A percentile compares a stretch with the other conserved stretches of the same genome.
These are phyloP conservation scores for Ditula angustiorana DNA, from an alignment of 2,888 invertebrate genomes.

Conservation along the genomic window DNA sequence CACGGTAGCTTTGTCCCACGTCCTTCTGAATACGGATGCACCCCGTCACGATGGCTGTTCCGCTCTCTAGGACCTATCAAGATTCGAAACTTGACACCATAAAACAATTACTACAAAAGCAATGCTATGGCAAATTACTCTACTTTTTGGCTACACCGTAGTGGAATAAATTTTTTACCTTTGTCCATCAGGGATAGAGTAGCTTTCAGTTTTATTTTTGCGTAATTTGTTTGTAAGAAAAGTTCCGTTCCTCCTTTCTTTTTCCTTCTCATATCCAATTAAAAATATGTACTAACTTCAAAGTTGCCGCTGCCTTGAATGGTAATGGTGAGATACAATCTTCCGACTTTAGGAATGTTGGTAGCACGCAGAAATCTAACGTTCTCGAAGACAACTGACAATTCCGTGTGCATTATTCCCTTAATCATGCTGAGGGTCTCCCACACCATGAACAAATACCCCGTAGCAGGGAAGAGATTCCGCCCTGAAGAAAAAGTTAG, in stretches of 20 bases:
- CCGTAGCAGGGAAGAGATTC: no score
- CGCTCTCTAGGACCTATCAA: slow-evolving; percentile 89
- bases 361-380: slow-evolving; percentile 94
- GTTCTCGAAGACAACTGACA: no score
- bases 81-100: no score
- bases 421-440: slow-evolving; percentile 90
- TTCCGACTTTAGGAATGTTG: slow-evolving; percentile 89
- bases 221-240: no score
- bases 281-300: slow-evolving; percentile 86
- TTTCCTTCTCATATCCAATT: no score
- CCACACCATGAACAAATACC: slow-evolving; percentile 92
- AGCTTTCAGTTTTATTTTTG: no score
- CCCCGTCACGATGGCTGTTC: slow-evolving; percentile 89
- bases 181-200: no score
- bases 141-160: no score
- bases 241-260: no score
- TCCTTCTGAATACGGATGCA: slow-evolving; percentile 86
- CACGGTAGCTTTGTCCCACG: slow-evolving; percentile 82
- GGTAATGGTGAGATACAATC: slow-evolving; percentile 87
- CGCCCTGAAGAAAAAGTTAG: slow-evolving; percentile 46
- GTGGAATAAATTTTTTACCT: no score
- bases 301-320: slow-evolving; percentile 89
- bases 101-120: no score
- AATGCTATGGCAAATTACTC: no score
- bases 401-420: slow-evolving; percentile 87